phyloP scores from a whole-genome alignment of 2,113 vertebrate species.

The Leiothrix lutea region DNA sequence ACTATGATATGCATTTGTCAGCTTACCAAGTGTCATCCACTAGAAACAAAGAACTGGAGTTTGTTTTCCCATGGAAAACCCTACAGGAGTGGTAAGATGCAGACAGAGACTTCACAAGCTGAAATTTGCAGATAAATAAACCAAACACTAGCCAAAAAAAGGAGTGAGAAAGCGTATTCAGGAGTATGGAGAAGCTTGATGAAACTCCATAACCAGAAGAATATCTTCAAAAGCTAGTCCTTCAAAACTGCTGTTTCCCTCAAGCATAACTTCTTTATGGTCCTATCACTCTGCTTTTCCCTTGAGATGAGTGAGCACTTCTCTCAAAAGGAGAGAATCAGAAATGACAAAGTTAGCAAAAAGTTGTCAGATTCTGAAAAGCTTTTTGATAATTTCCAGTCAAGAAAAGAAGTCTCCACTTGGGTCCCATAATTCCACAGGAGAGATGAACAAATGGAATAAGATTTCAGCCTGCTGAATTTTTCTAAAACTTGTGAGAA shows the following conservation, averaged over 20 bases:
- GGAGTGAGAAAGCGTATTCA: background rate
- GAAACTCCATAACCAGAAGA: background rate
- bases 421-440: background rate
- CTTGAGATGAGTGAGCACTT: background rate
- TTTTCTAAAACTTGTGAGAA: background rate
- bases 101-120: background rate
- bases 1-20: background rate
- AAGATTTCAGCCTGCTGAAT: background rate
- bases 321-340: background rate
- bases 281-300: background rate
- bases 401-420: background rate
- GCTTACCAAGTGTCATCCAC: background rate
- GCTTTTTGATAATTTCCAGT: background rate
- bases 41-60: background rate
- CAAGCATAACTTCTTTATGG: background rate
- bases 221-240: background rate
- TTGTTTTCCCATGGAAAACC: background rate
- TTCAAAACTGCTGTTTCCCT: background rate
- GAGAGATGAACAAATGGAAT: background rate
- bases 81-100: background rate
- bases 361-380: background rate
- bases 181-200: background rate
- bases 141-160: background rate
- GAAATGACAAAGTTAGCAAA: background rate
- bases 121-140: background rate